phyloP scores from a whole-genome alignment of 2,888 invertebrate genomes.

The Archaeoteleia sp. region DNA sequence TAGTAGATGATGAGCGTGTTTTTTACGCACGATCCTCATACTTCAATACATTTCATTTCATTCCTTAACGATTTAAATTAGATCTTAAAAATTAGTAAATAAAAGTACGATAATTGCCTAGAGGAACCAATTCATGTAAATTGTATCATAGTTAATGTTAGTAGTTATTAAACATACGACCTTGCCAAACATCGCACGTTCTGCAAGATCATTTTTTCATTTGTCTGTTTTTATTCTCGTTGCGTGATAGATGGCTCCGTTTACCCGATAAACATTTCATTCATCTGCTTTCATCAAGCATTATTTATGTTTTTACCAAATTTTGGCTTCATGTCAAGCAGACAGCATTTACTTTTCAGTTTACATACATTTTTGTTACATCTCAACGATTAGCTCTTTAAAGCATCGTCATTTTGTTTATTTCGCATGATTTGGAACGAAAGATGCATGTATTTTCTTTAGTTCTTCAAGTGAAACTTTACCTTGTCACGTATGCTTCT shows the following conservation, averaged over 20 bases:
- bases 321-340: slow-evolving; percentile 28
- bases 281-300: slow-evolving; percentile 23
- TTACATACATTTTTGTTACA: slow-evolving; percentile 39
- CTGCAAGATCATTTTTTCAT: slow-evolving; percentile 9
- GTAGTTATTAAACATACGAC: slow-evolving; percentile 8
- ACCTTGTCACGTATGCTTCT: slow-evolving; percentile 15
- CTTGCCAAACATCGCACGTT: slow-evolving; percentile 23
- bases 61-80: no score
- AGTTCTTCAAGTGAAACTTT: slow-evolving; percentile 27
- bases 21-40: no score
- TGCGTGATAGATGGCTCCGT: slow-evolving; percentile 1
- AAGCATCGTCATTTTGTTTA: slow-evolving; percentile 38
- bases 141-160: background rate
- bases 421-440: slow-evolving; percentile 60
- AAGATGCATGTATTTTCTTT: slow-evolving; percentile 58
- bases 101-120: background rate
- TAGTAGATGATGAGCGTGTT: no score
- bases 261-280: slow-evolving; percentile 3
- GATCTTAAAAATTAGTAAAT: no score
- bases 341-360: slow-evolving; percentile 70
- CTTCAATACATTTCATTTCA: no score
- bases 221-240: background rate
- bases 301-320: slow-evolving; percentile 1
- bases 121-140: slow-evolving; percentile 13
- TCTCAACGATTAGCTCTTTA: slow-evolving; percentile 6